Evolutionary conservation across 1,140 invertebrate species (phyloP), one percentile per base, ranked within the genome.

Genomic region (Alviniconcha marisindica): DNA sequence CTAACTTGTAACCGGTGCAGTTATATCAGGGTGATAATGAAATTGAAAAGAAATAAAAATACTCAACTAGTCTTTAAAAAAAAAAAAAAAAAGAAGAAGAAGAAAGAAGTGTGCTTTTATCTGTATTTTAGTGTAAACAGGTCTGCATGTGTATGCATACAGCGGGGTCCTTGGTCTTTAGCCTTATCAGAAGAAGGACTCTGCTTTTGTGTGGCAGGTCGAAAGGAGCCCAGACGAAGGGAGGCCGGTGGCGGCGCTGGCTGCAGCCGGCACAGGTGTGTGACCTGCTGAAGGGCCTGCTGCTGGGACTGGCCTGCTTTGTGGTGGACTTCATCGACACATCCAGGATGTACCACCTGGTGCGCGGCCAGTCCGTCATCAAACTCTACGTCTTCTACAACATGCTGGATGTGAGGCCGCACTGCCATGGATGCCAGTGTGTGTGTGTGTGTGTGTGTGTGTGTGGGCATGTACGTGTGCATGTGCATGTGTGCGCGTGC

Each of bases 331-430:
- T 97, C 89, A 96, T 99, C 80, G 99, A 99, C 92, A 99, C 98
- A 18, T 99, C 98, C 85, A 97, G 99, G 94, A 96, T 99, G 94
- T 99, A 99, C 94, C 99, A 99, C 94, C 94, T 99, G 86, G 98
- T 99, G 40, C 98, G 99, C 93, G 98, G 97, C 90, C 99, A 99
- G 92, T 98, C 98, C 79, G 97, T 99, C 74, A 99, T 99, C 91
- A 99, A 99, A 92, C 94, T 99, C 73, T 99, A 99, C 92, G 98
- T 99, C 91, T 99, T 99, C 94, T 99, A 98, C 92, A 99, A 99
- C 94, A 99, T 99, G 98, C 94, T 99, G 76, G 99, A 99, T 95
- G 98, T 96, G 51, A 60, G 56, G 51, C 44, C 40, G 18, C 1
- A 36, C 0, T 1, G n/a, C n/a, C n/a, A n/a, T n/a, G 5, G n/a